Percentiles rank a stretch among this genome's conserved stretches.
Conservation (phyloP, 2,113 vertebrate genomes). For the Paracyprichromis sp. region DNA sequence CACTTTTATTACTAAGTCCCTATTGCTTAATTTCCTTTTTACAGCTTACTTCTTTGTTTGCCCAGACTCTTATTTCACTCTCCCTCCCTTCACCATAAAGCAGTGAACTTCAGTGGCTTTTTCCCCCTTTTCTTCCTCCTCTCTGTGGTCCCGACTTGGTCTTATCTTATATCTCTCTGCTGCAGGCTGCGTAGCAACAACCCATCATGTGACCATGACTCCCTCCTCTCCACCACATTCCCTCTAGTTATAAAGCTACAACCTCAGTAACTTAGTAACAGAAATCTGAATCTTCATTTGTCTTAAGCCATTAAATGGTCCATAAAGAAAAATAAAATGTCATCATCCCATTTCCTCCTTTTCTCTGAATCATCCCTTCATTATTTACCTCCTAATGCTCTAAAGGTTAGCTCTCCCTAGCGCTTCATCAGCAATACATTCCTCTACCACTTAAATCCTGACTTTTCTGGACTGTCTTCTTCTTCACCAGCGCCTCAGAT, state of each 20-base stretch:
- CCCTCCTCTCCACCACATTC: background rate
- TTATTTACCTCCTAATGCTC: background rate
- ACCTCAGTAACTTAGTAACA: background rate
- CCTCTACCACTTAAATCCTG: background rate
- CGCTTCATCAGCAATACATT: background rate
- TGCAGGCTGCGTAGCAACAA: slow-evolving; percentile 48
- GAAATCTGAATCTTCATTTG: background rate
- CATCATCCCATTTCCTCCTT: background rate
- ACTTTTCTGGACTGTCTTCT: background rate
- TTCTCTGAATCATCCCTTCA: background rate
- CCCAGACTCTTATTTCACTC: background rate
- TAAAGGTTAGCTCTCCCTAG: background rate
- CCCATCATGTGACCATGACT: slow-evolving; percentile 15
- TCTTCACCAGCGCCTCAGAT: background rate
- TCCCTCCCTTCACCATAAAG: background rate
- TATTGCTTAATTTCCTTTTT: background rate
- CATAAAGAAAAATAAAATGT: background rate
- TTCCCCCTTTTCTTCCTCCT: background rate
- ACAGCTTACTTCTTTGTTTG: background rate
- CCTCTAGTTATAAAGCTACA: background rate
- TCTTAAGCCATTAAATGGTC: background rate
- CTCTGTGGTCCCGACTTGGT: background rate
- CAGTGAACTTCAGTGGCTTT: background rate
- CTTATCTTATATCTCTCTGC: slow-evolving; percentile 3
- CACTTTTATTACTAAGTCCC: background rate